Base-by-base conservation (phyloP, 2,888 invertebrate genomes). In the Aquatica leii region DNA sequence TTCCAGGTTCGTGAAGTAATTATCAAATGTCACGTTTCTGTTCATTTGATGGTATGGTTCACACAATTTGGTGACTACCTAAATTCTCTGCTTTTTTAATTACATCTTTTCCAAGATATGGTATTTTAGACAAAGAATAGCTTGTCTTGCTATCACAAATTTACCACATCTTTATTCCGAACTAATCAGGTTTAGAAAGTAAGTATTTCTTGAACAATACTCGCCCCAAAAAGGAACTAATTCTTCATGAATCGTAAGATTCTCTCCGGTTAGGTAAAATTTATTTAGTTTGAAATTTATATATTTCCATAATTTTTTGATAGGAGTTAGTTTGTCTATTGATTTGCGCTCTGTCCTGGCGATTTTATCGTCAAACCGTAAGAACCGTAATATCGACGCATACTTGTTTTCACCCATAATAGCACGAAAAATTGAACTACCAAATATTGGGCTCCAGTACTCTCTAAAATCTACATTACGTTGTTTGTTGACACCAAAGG, bases 381-480 rank as follows among this genome's bases (percentile, higher is more conserved):
- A 31, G 4, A 31, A 4, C 9, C 31, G 40, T 40, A n/a, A 40
- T n/a, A 40, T 40, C 3, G 3, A 40, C 12, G 40, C 40, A n/a
- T n/a, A 40, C 40, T n/a, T n/a, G n/a, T 40, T 43, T 21, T 48
- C 49, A 17, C 57, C 46, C 34, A 49, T 57, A 40, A 49, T 49
- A 50, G 50, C 49, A 17, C 40, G 56, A 24, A 56, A 56, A 18
- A 48, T 56, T 56, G 21, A 31, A 48, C 48, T 56, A 17, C 56
- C 58, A 50, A 50, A 58, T 37, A 57, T 35, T 18, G 50, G 58
- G 34, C 50, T 48, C 58, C 17, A 58, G 50, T 43, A 50, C 35
- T 58, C 50, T 50, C 58, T 58, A 35, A 49, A 58, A 50, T 58
- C 58, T 18, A 49, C 58, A 58, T 48, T 48, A 11, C 48, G 6